Base-by-base conservation (phyloP, 2,888 invertebrate species). In the Acanthopleura granulata region DNA sequence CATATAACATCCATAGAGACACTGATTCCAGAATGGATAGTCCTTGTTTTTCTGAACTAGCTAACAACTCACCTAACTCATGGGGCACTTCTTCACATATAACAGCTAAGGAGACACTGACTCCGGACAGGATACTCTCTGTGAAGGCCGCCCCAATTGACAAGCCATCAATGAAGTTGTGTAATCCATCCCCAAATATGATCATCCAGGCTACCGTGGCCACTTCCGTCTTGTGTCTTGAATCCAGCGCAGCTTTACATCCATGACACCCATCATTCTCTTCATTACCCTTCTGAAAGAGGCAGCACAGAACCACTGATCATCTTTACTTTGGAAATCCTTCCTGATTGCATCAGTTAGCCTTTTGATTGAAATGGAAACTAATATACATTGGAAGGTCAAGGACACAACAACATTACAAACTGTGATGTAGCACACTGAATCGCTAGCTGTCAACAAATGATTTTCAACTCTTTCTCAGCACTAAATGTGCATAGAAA, bases 191-290 rank as follows among this genome's bases (percentile, higher is more conserved):
- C 0, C 93, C 93, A 86, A 93, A 92, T 73, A 93, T 92, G 76
- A 93, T 92, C 93, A 93, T 93, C 93, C 93, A 93, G 0, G 93
- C 93, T n/a, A 93, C 93, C 1, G 93, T 92, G 9, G 91, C 91
- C 71, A 92, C 91, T 22, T 66, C 69, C 3, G 6, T n/a, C 12
- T 57, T 18, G 1, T 57, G 57, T 57, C 57, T 57, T 12, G 57
- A n/a, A 4, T n/a, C 18, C 57, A 57, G 3, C 40, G 4, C 40
- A 40, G 40, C 3, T 40, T 40, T 40, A 40, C 40, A 40, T 40
- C 40, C 40, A 40, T 40, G 40, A 40, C 40, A 40, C 3, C 40
- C 40, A 40, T 40, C 40, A 3, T 3, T 40, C 40, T 40, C 40
- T 40, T 40, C 40, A 40, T 40, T 40, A 40, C 4, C 40, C 40